phyloP scores from a whole-genome alignment of 2,113 vertebrate genomes.

The Geococcyx californianus region DNA sequence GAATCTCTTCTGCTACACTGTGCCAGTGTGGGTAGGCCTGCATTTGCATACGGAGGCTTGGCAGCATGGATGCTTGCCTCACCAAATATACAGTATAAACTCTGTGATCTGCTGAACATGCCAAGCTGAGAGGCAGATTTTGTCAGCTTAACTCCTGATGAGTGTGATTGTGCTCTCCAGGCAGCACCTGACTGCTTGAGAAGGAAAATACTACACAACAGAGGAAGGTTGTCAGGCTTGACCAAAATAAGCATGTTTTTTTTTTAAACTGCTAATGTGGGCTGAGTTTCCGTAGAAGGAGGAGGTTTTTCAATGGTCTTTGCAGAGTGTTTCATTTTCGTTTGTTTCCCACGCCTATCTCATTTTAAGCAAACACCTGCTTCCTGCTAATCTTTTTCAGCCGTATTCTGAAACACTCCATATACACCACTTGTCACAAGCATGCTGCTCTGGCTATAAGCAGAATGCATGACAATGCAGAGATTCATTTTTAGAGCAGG shows the following conservation, averaged over 20 bases:
- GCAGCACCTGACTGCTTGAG: neutral
- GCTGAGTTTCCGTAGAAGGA: neutral
- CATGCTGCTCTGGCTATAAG: neutral
- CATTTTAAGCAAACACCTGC: neutral
- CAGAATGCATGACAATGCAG: neutral
- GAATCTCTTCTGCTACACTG: neutral
- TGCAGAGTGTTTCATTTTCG: neutral
- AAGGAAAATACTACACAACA: neutral
- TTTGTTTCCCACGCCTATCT: neutral
- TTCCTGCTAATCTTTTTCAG: neutral
- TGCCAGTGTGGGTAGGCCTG: neutral
- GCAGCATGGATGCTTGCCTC: neutral
- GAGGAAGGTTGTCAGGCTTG: neutral
- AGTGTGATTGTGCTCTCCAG: neutral
- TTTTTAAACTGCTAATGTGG: neutral
- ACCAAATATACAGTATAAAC: neutral
- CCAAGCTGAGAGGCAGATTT: conserved; percentile 9
- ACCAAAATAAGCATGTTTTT: neutral
- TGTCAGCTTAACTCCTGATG: neutral
- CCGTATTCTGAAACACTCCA: neutral
- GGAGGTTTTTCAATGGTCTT: neutral
- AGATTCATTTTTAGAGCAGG: conserved; percentile 10
- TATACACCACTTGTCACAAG: neutral
- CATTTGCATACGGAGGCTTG: neutral
- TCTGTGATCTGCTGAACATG: neutral